Conservation (phyloP, 2,113 vertebrate genomes). For the Siniperca knerii region DNA sequence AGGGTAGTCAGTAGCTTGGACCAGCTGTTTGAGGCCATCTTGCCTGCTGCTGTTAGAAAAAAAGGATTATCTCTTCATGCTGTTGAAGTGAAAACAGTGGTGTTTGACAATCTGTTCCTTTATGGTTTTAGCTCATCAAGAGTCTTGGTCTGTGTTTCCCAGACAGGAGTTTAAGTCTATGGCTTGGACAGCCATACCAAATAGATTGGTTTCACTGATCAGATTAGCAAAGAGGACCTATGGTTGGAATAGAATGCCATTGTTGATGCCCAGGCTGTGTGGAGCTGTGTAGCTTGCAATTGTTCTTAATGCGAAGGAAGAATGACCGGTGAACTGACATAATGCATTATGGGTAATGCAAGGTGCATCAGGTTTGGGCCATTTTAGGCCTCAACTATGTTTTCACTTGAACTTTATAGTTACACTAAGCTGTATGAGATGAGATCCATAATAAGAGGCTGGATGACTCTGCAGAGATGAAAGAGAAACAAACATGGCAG, state of each 20-base stretch:
- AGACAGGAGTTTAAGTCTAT: constrained; percentile 50
- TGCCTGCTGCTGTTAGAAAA: constrained; percentile 49
- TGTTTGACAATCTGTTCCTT: constrained; percentile 68
- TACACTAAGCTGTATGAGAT: constrained; percentile 18
- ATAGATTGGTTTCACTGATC: constrained; percentile 83
- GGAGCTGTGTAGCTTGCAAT: constrained; percentile 48
- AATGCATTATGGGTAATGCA: constrained; percentile 20
- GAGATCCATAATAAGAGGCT: constrained; percentile 23
- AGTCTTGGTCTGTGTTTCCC: constrained; percentile 43
- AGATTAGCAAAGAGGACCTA: constrained; percentile 71
- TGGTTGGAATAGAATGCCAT: constrained; percentile 73
- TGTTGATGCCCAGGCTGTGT: constrained; percentile 69
- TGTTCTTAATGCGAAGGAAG: constrained; percentile 50
- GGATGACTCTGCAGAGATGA: constrained; percentile 36
- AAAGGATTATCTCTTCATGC: constrained; percentile 71
- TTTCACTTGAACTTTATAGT: constrained; percentile 31
- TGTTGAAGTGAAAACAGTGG: constrained; percentile 60
- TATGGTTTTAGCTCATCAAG: constrained; percentile 61
- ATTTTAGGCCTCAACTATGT: constrained; percentile 38
- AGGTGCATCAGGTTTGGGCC: constrained; percentile 46
- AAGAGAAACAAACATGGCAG: constrained; percentile 43
- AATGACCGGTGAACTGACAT: constrained; percentile 50
- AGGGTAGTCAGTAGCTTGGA: constrained; percentile 43
- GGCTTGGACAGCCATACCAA: constrained; percentile 77
- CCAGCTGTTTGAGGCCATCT: constrained; percentile 73